Percentiles rank a stretch among this genome's conserved stretches.
Conservation (phyloP, 2,797 vertebrate species). For the Gobio occitaniae region DNA sequence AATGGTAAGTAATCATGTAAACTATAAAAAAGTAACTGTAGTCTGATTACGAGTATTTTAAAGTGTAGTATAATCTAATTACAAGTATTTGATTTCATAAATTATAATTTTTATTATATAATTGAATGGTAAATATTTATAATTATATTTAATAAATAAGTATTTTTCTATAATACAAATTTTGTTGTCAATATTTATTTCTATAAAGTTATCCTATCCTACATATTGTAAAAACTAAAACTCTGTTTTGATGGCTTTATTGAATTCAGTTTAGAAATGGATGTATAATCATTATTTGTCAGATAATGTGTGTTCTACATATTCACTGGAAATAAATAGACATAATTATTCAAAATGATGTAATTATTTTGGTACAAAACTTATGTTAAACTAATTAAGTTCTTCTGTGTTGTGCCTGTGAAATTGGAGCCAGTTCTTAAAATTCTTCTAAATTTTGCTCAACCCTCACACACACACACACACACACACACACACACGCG, state of each 20-base stretch:
- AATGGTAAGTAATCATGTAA: background rate
- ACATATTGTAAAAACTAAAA: background rate
- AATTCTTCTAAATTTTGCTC: background rate
- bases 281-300: background rate
- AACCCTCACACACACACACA: background rate
- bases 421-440: background rate
- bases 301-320: background rate
- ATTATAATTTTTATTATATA: too few relatives aligned
- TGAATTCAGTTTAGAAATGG: background rate
- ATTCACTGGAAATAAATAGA: background rate
- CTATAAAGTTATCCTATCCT: background rate
- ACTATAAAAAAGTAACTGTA: too few relatives aligned
- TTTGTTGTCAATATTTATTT: background rate
- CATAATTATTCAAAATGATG: background rate
- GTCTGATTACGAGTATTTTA: too few relatives aligned
- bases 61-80: background rate
- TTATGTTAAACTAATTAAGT: background rate
- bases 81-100: background rate
- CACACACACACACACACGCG: slow-evolving; percentile 18
- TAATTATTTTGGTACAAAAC: background rate
- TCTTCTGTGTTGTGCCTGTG: background rate
- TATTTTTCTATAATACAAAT: background rate
- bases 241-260: background rate
- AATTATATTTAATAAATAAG: background rate
- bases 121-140: background rate